A percentile compares a stretch with the other conserved stretches of the same genome.
These are phyloP conservation scores for Melanostigma gelatinosum DNA, from an alignment of 2,113 vertebrate species.

Conservation along the genomic window DNA sequence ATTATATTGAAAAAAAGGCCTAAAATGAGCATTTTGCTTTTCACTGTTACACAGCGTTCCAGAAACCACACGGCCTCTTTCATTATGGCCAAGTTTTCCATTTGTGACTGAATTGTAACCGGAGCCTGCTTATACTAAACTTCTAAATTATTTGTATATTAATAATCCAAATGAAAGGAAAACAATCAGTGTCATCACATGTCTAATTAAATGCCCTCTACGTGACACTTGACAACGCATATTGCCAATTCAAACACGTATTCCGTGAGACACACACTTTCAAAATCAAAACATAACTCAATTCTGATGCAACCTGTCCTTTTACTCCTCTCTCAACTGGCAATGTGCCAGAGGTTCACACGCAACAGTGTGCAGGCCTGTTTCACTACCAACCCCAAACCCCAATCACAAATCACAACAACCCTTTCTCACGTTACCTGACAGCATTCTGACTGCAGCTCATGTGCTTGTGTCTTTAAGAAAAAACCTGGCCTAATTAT, in stretches of 20 bases:
- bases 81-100: background rate
- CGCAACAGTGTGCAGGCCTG: slow-evolving; percentile 73
- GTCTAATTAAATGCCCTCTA: slow-evolving; percentile 29
- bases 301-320: slow-evolving; percentile 74
- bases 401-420: slow-evolving; percentile 61
- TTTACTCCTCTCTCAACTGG: slow-evolving; percentile 68
- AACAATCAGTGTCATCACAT: slow-evolving; percentile 30
- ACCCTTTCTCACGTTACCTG: slow-evolving; percentile 67
- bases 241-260: slow-evolving; percentile 56
- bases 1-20: background rate
- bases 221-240: slow-evolving; percentile 46
- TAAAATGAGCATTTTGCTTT: background rate
- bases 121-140: background rate
- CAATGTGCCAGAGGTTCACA: slow-evolving; percentile 78
- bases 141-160: slow-evolving; percentile 8
- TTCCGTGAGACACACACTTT: slow-evolving; percentile 56
- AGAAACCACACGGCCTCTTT: background rate
- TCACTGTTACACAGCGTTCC: background rate
- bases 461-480: slow-evolving; percentile 21
- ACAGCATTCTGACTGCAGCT: slow-evolving; percentile 8
- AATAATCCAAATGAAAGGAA: slow-evolving; percentile 2
- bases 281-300: slow-evolving; percentile 65
- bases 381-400: slow-evolving; percentile 52
- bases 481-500: slow-evolving; percentile 55
- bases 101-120: background rate